A percentile compares a stretch with the other conserved stretches of the same genome.
These are phyloP conservation scores for Lithobates sylvaticus DNA, from an alignment of 2,797 vertebrate species.

Conservation along the genomic window DNA sequence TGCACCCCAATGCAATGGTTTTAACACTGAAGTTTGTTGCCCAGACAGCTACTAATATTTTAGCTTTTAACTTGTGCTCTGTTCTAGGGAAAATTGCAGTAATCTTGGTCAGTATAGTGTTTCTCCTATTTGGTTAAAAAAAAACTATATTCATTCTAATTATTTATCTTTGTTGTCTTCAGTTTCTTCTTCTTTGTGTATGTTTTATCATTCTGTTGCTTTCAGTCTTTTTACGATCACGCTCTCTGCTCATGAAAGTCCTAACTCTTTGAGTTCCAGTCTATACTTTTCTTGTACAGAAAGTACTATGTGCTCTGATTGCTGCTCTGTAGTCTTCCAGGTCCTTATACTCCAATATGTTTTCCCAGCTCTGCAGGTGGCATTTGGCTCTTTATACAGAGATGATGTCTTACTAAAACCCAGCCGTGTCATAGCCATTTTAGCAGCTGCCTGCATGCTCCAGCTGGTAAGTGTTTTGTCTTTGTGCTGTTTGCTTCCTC, in stretches of 20 bases:
- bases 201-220: neutral
- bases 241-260: neutral
- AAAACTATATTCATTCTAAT: too few species aligned
- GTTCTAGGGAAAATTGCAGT: too few species aligned
- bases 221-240: neutral
- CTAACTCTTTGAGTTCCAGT: neutral
- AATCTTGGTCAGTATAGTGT: too few species aligned
- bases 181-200: too few species aligned
- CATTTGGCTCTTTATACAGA: slow-evolving; percentile 95
- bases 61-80: too few species aligned
- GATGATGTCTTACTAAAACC: slow-evolving; percentile 97
- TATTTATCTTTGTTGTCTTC: too few species aligned
- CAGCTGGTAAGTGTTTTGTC: slow-evolving; percentile 87
- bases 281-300: neutral
- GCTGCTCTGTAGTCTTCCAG: neutral
- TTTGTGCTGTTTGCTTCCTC: neutral
- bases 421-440: slow-evolving; percentile 90
- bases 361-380: slow-evolving; percentile 90
- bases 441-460: slow-evolving; percentile 96
- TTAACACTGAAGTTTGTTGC: too few species aligned
- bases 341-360: neutral
- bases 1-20: too few species aligned
- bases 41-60: too few species aligned
- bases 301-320: neutral
- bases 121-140: too few species aligned